Conservation (phyloP, 2,888 invertebrate species). For the Cenopis cana region DNA sequence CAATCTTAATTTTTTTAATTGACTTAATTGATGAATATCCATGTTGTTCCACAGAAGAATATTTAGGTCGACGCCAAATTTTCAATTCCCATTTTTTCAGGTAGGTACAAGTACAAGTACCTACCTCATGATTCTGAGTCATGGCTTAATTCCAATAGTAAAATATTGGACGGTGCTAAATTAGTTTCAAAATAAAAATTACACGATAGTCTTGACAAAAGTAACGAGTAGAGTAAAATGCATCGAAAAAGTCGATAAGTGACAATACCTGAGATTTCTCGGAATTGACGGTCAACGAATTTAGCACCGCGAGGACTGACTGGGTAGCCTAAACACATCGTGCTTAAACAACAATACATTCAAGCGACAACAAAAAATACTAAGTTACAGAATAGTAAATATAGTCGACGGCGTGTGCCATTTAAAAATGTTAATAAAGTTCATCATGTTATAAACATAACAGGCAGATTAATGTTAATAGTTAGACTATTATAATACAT, state of each 20-base stretch:
- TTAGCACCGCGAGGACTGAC: constrained; percentile 68
- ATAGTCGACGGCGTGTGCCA: constrained; percentile 86
- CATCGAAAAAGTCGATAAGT: constrained; percentile 16
- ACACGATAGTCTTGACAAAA: constrained; percentile 26
- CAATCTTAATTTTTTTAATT: constrained; percentile 2
- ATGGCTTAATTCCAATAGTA: constrained; percentile 20
- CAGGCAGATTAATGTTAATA: constrained; percentile 85
- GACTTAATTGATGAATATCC: constrained; percentile 8
- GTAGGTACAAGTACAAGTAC: neutral
- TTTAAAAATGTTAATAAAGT: constrained; percentile 81
- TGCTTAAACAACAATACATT: constrained; percentile 80
- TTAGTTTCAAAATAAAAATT: constrained; percentile 30
- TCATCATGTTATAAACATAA: constrained; percentile 85
- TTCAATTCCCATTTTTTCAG: neutral
- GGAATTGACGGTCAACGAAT: constrained; percentile 53
- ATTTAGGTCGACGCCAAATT: neutral
- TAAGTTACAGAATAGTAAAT: constrained; percentile 78
- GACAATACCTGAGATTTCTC: constrained; percentile 36
- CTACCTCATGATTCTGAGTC: constrained; percentile 4
- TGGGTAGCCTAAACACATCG: constrained; percentile 79
- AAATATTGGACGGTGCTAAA: constrained; percentile 42
- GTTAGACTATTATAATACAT: constrained; percentile 85
- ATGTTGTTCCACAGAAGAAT: constrained; percentile 9
- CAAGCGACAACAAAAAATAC: constrained; percentile 81
- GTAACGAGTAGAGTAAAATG: constrained; percentile 32